These are phyloP conservation scores for Eupithecia pulchellata DNA, from an alignment of 2,888 invertebrate species.

Conservation along the genomic window DNA sequence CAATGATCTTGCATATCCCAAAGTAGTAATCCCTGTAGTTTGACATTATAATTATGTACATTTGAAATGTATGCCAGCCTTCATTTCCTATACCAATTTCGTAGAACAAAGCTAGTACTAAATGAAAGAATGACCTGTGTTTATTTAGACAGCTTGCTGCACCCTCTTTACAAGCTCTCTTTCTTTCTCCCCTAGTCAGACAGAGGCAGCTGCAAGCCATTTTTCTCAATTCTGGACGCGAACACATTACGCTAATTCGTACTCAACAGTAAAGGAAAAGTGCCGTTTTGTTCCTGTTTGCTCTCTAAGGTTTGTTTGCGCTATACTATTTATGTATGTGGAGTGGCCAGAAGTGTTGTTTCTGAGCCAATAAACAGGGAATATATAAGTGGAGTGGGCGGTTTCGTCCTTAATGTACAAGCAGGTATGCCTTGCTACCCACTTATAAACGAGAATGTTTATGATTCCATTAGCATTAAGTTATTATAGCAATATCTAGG, in stretches of 20 bases:
- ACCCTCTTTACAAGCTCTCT: constrained; percentile 20
- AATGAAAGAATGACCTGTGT: not conserved
- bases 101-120: not conserved
- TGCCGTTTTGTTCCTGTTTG: constrained; percentile 49
- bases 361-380: constrained; percentile 20
- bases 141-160: constrained; percentile 3
- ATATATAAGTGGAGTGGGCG: not conserved
- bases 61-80: too few species aligned
- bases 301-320: constrained; percentile 51
- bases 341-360: constrained; percentile 35
- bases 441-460: not conserved
- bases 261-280: constrained; percentile 55
- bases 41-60: too few species aligned
- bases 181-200: constrained; percentile 24
- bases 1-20: too few species aligned
- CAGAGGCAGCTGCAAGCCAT: constrained; percentile 40
- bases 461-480: not conserved
- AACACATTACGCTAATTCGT: constrained; percentile 69
- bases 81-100: not conserved
- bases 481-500: not conserved
- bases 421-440: not conserved
- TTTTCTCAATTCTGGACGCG: constrained; percentile 60
- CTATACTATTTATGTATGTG: constrained; percentile 53
- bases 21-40: too few species aligned
- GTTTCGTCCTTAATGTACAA: not conserved